A percentile compares a stretch with the other conserved stretches of the same genome.
Conservation (phyloP, 2,113 vertebrate genomes). For the Neogobius melanostomus region DNA sequence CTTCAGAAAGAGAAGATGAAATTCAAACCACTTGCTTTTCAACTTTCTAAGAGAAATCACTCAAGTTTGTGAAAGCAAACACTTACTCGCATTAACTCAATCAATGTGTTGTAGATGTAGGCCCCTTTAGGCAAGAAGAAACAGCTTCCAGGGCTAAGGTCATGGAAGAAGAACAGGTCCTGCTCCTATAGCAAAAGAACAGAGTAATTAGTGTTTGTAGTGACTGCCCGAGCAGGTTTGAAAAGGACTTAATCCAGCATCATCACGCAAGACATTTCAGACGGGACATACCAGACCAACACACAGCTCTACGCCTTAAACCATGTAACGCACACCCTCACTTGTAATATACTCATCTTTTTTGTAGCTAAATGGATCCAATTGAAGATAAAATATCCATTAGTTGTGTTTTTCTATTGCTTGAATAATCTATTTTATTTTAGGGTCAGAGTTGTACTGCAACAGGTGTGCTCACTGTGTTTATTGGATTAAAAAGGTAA, state of each 20-base stretch:
- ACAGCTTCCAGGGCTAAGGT: conserved; percentile 96
- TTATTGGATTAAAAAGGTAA: no score
- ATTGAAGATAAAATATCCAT: no score
- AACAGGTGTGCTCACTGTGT: no score
- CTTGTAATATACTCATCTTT: no score
- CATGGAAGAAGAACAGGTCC: conserved; percentile 98
- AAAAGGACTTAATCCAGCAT: not conserved
- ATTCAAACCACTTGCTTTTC: no score
- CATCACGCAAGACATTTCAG: not conserved
- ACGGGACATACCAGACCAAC: not conserved
- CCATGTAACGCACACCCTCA: not conserved
- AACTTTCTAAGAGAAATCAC: no score
- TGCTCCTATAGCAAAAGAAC: conserved; percentile 82
- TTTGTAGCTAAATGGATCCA: no score
- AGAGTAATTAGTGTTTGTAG: conserved; percentile 10
- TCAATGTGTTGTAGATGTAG: conserved; percentile 91
- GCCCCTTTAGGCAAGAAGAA: conserved; percentile 97
- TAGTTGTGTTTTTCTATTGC: no score
- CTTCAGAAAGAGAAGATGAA: no score
- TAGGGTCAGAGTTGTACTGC: no score
- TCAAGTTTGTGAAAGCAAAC: conserved; percentile 4
- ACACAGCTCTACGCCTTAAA: conserved; percentile 6
- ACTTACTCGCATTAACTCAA: conserved; percentile 92
- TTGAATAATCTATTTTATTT: no score
- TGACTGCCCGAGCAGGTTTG: conserved; percentile 21